Conservation (phyloP, 2,797 vertebrate species). For the Phataginus tetradactyla region DNA sequence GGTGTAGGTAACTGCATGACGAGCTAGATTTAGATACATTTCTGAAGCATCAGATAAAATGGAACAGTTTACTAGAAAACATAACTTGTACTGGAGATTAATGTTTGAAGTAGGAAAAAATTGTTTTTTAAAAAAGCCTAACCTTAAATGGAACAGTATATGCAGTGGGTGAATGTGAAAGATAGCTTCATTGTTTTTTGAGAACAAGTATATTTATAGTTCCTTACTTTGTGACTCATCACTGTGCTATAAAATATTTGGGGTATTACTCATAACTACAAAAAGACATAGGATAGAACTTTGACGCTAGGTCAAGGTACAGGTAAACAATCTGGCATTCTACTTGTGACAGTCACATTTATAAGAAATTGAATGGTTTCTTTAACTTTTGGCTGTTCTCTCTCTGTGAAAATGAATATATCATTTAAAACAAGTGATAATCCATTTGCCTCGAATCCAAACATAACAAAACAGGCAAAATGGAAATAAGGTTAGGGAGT, state of each 20-base stretch:
- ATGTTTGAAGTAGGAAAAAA: conserved; percentile 70
- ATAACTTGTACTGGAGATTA: conserved; percentile 64
- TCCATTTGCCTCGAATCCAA: not conserved
- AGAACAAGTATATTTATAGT: conserved; percentile 78
- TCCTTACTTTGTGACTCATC: conserved; percentile 70
- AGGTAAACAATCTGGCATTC: conserved; percentile 41
- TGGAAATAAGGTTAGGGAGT: not conserved
- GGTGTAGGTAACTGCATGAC: conserved; percentile 8
- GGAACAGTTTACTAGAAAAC: conserved; percentile 81
- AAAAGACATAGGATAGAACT: conserved; percentile 38
- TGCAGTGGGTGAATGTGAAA: conserved; percentile 58
- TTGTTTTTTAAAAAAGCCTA: conserved; percentile 56
- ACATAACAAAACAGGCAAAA: conserved; percentile 8
- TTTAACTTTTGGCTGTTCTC: conserved; percentile 32
- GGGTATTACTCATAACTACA: conserved; percentile 73
- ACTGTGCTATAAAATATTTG: conserved; percentile 71
- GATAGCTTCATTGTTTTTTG: conserved; percentile 70
- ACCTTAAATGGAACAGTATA: conserved; percentile 57
- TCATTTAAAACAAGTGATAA: conserved; percentile 47
- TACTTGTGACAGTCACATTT: not conserved
- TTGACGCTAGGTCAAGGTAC: conserved; percentile 28
- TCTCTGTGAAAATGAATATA: conserved; percentile 18
- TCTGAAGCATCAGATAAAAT: conserved; percentile 71
- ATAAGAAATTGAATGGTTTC: not conserved
- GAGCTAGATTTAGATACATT: conserved; percentile 70